Percentiles rank a stretch among this genome's conserved stretches.
These are phyloP conservation scores for Conomelus anceps DNA, from an alignment of 2,888 invertebrate species.

Conservation along the genomic window DNA sequence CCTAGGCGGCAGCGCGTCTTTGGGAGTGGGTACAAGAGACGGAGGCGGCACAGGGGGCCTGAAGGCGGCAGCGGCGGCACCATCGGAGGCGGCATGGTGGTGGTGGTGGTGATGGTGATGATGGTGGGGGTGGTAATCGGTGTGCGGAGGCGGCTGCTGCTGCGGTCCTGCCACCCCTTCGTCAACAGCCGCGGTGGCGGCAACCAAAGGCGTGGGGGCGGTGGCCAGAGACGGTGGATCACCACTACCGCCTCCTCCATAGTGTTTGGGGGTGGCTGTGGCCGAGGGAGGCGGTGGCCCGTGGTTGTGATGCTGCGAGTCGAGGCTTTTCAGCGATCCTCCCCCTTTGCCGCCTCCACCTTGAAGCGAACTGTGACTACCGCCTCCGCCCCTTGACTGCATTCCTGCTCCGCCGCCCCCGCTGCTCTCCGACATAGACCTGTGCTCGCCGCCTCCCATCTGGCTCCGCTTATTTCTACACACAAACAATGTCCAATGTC, in stretches of 20 bases:
- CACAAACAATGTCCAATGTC: too few relatives aligned
- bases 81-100: too few relatives aligned
- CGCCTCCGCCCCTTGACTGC: background rate
- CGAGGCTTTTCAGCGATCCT: too few relatives aligned
- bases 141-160: background rate
- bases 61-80: slow-evolving; percentile 25
- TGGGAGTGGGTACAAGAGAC: slow-evolving; percentile 35
- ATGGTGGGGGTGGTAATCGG: slow-evolving; percentile 12
- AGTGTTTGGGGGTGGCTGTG: too few relatives aligned
- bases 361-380: too few relatives aligned
- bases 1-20: slow-evolving; percentile 44
- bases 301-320: background rate
- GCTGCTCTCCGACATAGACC: slow-evolving; percentile 13
- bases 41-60: slow-evolving; percentile 26
- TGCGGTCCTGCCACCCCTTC: too few relatives aligned
- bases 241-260: background rate
- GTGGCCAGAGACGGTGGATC: too few relatives aligned
- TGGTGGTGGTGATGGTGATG: slow-evolving; percentile 16
- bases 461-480: slow-evolving; percentile 14
- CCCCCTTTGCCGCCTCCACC: background rate
- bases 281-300: background rate
- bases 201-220: too few relatives aligned
- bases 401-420: background rate
- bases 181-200: slow-evolving; percentile 11
- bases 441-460: slow-evolving; percentile 9